phyloP scores from a whole-genome alignment of 2,888 invertebrate genomes.

The Thumatha senex region DNA sequence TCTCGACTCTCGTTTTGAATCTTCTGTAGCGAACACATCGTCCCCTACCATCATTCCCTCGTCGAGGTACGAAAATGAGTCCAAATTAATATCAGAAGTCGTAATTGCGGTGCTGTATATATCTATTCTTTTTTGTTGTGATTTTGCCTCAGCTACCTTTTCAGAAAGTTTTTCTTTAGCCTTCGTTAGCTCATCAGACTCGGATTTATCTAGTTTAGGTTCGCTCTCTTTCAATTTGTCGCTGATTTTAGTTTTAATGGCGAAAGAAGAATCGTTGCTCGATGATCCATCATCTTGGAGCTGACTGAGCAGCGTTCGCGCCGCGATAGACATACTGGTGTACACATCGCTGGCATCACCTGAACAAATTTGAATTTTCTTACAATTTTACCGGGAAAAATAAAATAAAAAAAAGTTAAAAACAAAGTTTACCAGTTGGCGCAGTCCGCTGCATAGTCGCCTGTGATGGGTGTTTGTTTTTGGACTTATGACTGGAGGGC shows the following conservation, averaged over 20 bases:
- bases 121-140: constrained; percentile 76
- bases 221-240: constrained; percentile 54
- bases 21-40: constrained; percentile 64
- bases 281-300: constrained; percentile 81
- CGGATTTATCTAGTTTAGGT: constrained; percentile 57
- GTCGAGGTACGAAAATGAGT: constrained; percentile 79
- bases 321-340: constrained; percentile 68
- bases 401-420: constrained; percentile 42
- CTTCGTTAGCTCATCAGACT: constrained; percentile 69
- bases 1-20: constrained; percentile 51
- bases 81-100: constrained; percentile 78
- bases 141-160: constrained; percentile 71
- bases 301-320: constrained; percentile 77
- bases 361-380: constrained; percentile 55
- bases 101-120: constrained; percentile 81
- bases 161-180: constrained; percentile 73
- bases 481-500: constrained; percentile 58
- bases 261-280: constrained; percentile 79
- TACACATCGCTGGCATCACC: constrained; percentile 72
- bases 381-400: constrained; percentile 45
- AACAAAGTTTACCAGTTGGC: constrained; percentile 61
- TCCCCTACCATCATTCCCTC: constrained; percentile 75
- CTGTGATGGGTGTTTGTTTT: constrained; percentile 58
- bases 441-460: constrained; percentile 60
- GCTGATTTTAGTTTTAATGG: constrained; percentile 58